These are phyloP conservation scores for Serinus canaria DNA, from an alignment of 2,113 vertebrate genomes.

Conservation along the genomic window DNA sequence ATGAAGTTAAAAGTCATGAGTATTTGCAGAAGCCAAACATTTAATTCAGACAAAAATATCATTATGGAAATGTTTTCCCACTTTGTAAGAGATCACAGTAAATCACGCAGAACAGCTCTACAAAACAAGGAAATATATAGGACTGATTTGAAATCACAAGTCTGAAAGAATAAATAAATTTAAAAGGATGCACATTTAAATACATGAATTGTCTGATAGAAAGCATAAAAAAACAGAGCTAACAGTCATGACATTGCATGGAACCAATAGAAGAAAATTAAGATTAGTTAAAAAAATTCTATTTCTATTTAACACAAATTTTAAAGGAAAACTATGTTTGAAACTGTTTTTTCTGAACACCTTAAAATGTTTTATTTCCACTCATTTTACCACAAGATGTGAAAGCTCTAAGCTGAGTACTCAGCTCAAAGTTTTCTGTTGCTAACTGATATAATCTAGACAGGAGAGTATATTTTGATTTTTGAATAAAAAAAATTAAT, in stretches of 20 bases:
- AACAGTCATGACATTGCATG: not conserved
- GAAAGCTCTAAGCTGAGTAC: not conserved
- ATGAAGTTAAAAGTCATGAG: not conserved
- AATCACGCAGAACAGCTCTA: not conserved
- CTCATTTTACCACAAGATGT: not conserved
- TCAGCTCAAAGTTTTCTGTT: not conserved
- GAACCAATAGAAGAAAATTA: not conserved
- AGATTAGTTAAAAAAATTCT: not conserved
- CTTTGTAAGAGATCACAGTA: not conserved
- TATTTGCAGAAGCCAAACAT: not conserved
- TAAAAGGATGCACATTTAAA: not conserved
- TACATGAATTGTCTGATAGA: not conserved
- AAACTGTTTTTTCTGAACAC: not conserved
- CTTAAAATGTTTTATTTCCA: not conserved
- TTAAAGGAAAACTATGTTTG: not conserved
- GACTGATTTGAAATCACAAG: not conserved
- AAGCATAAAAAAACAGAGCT: not conserved
- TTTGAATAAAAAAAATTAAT: not conserved
- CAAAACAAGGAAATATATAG: not conserved
- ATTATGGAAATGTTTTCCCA: not conserved
- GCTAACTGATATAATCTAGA: not conserved
- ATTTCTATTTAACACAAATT: not conserved
- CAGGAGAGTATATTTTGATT: not conserved
- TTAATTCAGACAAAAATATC: not conserved
- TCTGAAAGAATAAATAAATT: not conserved